phyloP scores from a whole-genome alignment of 2,888 invertebrate genomes.

The Apomyelois bistriatella region DNA sequence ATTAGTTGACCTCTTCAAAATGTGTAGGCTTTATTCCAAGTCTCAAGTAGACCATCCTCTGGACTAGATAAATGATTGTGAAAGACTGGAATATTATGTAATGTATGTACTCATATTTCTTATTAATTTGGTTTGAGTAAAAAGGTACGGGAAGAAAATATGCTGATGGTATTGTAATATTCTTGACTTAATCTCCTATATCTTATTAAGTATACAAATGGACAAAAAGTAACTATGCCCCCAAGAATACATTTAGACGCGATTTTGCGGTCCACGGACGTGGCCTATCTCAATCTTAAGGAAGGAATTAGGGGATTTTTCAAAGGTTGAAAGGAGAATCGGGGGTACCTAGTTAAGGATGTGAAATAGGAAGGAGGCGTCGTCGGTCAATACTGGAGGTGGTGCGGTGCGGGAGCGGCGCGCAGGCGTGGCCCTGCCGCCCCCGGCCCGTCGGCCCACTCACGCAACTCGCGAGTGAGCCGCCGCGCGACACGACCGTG shows the following conservation, averaged over 20 bases:
- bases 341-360: slow-evolving; percentile 76
- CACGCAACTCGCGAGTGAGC: slow-evolving; percentile 76
- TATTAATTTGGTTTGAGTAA: no score
- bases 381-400: slow-evolving; percentile 79
- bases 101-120: no score
- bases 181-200: background rate
- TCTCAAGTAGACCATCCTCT: slow-evolving; percentile 5
- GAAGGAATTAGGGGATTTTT: slow-evolving; percentile 72
- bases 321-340: slow-evolving; percentile 57
- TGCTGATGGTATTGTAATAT: no score
- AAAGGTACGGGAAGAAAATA: no score
- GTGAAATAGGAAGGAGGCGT: slow-evolving; percentile 77
- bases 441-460: slow-evolving; percentile 52
- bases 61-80: background rate
- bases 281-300: slow-evolving; percentile 66
- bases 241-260: slow-evolving; percentile 31
- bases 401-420: slow-evolving; percentile 67
- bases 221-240: slow-evolving; percentile 22
- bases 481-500: slow-evolving; percentile 75
- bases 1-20: slow-evolving; percentile 51
- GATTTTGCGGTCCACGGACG: slow-evolving; percentile 46
- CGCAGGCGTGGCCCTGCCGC: slow-evolving; percentile 64
- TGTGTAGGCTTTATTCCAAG: slow-evolving; percentile 44
- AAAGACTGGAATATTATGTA: background rate
- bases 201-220: background rate